A percentile compares a stretch with the other conserved stretches of the same genome.
Conservation (phyloP, 1,140 invertebrate genomes). For the Myzus persicae region DNA sequence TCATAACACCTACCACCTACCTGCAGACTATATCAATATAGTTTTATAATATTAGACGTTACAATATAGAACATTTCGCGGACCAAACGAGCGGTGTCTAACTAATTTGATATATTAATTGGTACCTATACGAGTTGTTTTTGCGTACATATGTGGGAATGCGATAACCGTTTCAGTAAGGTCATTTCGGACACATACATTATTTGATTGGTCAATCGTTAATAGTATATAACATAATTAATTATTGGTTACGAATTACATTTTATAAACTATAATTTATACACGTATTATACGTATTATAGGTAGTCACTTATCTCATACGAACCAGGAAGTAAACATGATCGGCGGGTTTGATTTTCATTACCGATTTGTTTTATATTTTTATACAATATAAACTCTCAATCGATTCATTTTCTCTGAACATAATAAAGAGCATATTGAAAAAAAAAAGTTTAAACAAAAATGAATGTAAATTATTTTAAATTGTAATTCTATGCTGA, state of each 20-base stretch:
- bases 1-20: neutral
- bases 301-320: neutral
- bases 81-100: neutral
- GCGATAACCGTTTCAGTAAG: neutral
- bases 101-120: too few species aligned
- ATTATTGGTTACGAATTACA: neutral
- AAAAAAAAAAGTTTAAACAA: too few species aligned
- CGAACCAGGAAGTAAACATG: neutral
- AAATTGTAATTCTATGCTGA: neutral
- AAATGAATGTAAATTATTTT: too few species aligned
- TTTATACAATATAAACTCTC: neutral
- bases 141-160: neutral
- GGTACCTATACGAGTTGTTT: neutral
- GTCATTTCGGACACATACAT: neutral
- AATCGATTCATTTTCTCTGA: neutral
- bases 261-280: neutral
- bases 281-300: too few species aligned
- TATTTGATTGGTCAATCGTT: neutral
- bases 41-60: neutral
- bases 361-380: neutral
- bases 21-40: neutral
- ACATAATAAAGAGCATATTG: too few species aligned
- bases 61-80: neutral
- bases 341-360: neutral
- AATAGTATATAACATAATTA: neutral